These are phyloP conservation scores for Lycopodina hypogea DNA, from an alignment of 37 sponge, comb jelly and placozoan species.

Conservation along the genomic window DNA sequence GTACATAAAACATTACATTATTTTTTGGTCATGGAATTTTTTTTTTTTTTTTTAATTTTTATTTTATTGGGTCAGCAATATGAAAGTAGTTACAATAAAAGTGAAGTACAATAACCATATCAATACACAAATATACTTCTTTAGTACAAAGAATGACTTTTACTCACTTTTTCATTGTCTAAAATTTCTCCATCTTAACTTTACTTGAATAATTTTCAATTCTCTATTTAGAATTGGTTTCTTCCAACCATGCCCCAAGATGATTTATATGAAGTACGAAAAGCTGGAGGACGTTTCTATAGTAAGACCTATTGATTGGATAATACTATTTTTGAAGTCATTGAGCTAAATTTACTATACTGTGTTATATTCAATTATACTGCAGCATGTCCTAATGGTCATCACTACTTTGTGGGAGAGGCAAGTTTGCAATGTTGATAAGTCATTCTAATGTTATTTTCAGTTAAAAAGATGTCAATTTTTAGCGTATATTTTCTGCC, in stretches of 20 bases:
- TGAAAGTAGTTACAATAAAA: too few relatives aligned
- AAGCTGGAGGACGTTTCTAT: conserved; percentile 51
- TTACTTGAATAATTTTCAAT: too few relatives aligned
- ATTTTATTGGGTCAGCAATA: too few relatives aligned
- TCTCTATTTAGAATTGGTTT: conserved; percentile 43
- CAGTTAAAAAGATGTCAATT: too few relatives aligned
- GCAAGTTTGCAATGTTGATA: conserved; percentile 21
- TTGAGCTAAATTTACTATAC: neutral
- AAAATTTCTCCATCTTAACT: too few relatives aligned
- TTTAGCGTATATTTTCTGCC: neutral
- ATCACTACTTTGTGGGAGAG: conserved; percentile 68
- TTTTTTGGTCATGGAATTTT: too few relatives aligned
- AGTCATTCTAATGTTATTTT: neutral
- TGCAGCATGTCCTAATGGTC: conserved; percentile 69
- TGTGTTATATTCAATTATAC: neutral
- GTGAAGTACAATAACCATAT: too few relatives aligned
- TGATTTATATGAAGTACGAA: conserved; percentile 44
- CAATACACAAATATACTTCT: too few relatives aligned
- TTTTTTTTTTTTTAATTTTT: too few relatives aligned
- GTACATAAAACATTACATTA: too few relatives aligned
- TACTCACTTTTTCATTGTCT: too few relatives aligned
- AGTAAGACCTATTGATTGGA: conserved; percentile 5
- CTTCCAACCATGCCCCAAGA: conserved; percentile 72
- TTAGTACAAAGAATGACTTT: too few relatives aligned
- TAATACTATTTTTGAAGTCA: neutral